phyloP scores from a whole-genome alignment of 1,140 invertebrate species.

The Centruroides vittatus region DNA sequence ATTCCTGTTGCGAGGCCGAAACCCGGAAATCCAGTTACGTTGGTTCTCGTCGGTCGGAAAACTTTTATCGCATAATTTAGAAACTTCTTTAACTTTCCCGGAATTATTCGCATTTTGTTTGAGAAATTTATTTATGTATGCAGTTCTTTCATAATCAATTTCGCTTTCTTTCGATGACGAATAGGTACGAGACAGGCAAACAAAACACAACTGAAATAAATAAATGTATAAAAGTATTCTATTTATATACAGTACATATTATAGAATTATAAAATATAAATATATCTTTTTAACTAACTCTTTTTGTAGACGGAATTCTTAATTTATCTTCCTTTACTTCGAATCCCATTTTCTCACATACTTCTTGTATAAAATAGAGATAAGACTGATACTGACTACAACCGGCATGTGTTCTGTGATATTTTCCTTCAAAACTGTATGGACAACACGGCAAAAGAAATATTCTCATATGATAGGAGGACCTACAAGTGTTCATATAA shows the following conservation, averaged over 20 bases:
- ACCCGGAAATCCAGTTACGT: slow-evolving; percentile 25
- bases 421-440: slow-evolving; percentile 75
- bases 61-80: too few species aligned
- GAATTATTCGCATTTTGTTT: not conserved
- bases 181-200: slow-evolving; percentile 45
- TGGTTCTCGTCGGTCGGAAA: not conserved
- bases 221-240: too few species aligned
- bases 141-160: slow-evolving; percentile 17
- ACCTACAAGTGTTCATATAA: slow-evolving; percentile 22
- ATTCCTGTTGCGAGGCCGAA: slow-evolving; percentile 45
- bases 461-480: slow-evolving; percentile 42
- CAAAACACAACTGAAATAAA: slow-evolving; percentile 45
- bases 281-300: slow-evolving; percentile 24
- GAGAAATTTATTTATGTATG: slow-evolving; percentile 1
- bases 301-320: slow-evolving; percentile 90
- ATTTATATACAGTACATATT: too few species aligned
- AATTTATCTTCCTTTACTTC: slow-evolving; percentile 58
- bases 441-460: slow-evolving; percentile 91
- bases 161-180: slow-evolving; percentile 10
- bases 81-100: too few species aligned
- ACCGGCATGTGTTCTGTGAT: slow-evolving; percentile 44
- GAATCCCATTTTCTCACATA: slow-evolving; percentile 63
- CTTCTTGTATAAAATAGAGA: slow-evolving; percentile 52
- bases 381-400: slow-evolving; percentile 63
- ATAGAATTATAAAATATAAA: too few species aligned